These are phyloP conservation scores for Camponotus pennsylvanicus DNA, from an alignment of 1,140 invertebrate species.

Conservation along the genomic window DNA sequence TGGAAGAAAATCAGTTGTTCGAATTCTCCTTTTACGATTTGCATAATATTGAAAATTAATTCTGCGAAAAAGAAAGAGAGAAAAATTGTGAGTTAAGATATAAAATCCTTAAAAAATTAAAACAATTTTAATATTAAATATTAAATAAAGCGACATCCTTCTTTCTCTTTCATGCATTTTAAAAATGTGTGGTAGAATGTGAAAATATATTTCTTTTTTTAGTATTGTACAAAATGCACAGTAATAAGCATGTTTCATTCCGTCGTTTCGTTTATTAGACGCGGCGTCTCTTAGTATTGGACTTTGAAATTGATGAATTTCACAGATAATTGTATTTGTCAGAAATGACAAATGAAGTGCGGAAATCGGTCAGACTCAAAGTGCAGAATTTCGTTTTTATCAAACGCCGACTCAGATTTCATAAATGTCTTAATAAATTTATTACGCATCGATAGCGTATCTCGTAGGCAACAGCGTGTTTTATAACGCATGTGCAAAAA, in stretches of 20 bases:
- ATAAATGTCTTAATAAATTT: slow-evolving; percentile 10
- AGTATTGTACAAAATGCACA: too few species aligned
- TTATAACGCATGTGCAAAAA: not conserved
- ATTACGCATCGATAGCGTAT: slow-evolving; percentile 48
- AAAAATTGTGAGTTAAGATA: not conserved
- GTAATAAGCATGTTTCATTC: not conserved
- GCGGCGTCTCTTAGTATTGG: slow-evolving; percentile 7
- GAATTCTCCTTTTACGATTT: not conserved
- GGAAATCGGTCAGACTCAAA: slow-evolving; percentile 38
- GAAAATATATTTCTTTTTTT: not conserved
- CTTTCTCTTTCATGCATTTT: not conserved
- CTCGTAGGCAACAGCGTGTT: slow-evolving; percentile 36
- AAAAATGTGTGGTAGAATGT: not conserved
- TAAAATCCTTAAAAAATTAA: not conserved
- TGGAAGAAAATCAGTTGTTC: not conserved
- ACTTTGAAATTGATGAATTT: slow-evolving; percentile 60
- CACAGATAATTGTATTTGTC: slow-evolving; percentile 50
- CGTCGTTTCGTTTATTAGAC: not conserved
- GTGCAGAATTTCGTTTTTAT: slow-evolving; percentile 43
- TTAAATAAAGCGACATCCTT: not conserved
- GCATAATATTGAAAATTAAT: not conserved
- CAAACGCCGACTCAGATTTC: slow-evolving; percentile 33
- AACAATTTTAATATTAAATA: not conserved
- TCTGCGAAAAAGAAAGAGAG: not conserved
- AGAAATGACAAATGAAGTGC: slow-evolving; percentile 49